Conservation (phyloP, 2,888 invertebrate species). For the Reticulitermes lucifugus region DNA sequence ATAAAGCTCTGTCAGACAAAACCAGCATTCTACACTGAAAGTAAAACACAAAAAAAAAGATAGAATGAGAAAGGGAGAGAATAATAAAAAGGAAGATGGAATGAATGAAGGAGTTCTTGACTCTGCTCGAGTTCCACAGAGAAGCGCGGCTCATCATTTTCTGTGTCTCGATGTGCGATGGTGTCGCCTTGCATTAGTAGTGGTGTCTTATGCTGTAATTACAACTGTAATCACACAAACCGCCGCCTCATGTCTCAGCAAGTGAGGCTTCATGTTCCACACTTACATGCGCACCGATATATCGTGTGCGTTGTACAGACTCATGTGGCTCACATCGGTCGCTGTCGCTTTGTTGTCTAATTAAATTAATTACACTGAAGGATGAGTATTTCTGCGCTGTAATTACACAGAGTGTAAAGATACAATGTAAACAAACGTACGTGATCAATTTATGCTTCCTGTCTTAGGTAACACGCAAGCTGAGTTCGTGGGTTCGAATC, state of each 20-base stretch:
- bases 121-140: background rate
- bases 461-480: no score
- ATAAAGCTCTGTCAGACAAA: conserved; percentile 12
- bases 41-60: background rate
- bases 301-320: no score
- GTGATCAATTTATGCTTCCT: no score
- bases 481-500: no score
- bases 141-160: background rate
- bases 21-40: background rate
- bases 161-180: background rate
- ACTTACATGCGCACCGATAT: background rate
- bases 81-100: background rate
- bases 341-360: background rate
- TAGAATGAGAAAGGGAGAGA: background rate
- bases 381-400: background rate
- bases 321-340: no score
- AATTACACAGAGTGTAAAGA: background rate
- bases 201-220: background rate
- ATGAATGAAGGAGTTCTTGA: background rate
- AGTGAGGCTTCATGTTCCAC: background rate
- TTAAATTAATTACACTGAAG: background rate
- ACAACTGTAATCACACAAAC: background rate
- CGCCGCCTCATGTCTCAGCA: background rate
- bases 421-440: no score
- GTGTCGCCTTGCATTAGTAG: background rate